Base-by-base conservation (phyloP, 2,888 invertebrate species). In the Nomada fabriciana region DNA sequence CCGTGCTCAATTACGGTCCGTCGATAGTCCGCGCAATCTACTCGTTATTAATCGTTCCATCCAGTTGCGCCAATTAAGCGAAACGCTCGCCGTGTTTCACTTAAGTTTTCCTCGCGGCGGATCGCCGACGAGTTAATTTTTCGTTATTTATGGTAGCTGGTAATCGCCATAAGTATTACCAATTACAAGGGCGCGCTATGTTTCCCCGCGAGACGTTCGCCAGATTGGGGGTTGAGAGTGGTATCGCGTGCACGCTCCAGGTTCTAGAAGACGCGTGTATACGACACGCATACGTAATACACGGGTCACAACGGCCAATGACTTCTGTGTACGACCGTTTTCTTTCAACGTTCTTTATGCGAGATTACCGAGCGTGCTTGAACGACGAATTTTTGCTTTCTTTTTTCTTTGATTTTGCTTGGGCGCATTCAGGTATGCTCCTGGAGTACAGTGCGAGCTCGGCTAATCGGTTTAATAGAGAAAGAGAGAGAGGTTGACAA, bases 61-160 rank as follows among this genome's bases (percentile, higher is more conserved):
- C 69, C 57, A 43, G 67, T 75, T 75, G 67, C 61, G 65, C 70
- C 75, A 80, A 82, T 80, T 82, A 80, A 80, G 50, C 71, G 20
- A 69, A 64, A 70, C 67, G 52, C 11, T 42, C 59, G 71, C 42
- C 60, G 78, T 65, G 68, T 82, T 76, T 81, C 81, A 81, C 76
- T 81, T 71, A 72, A 50, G 53, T 59, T 76, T 69, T 69, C 69
- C 76, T 82, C 68, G 61, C 47, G 64, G 72, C 76, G 25, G 4
- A 50, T 80, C 61, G 53, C 2, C 80, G 59, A 82, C 81, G 81
- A 76, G 75, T 80, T 72, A 82, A 81, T 82, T 81, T 82, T 76
- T 76, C 76, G 81, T 82, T 82, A 82, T 82, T 82, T 82, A 82
- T 81, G 59, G 59, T 20, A 50, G 47, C 25, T 15, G 13, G 67